Evolutionary conservation across 2,797 vertebrate species (phyloP).

Genomic region (Epinephelus malabaricus): DNA sequence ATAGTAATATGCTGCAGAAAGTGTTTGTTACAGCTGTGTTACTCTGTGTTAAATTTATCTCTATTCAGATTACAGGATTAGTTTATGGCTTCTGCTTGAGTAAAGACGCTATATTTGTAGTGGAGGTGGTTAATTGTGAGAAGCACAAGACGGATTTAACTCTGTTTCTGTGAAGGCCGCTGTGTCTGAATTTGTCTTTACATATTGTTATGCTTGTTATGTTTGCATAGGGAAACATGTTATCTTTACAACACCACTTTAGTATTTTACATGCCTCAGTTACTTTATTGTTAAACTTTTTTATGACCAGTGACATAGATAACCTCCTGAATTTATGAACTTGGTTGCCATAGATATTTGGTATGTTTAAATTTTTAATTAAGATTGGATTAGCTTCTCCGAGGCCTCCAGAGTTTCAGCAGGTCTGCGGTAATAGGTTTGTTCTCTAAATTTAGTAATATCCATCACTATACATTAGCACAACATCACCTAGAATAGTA

Average conservation of each 20-base stretch:
- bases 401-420: fast-evolving
- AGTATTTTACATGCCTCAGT: not conserved
- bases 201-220: not conserved
- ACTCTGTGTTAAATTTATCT: not conserved
- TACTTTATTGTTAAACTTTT: constrained; percentile 9
- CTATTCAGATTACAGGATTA: constrained; percentile 16
- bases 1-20: not conserved
- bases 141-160: not conserved
- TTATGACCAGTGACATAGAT: constrained; percentile 8
- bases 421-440: not conserved
- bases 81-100: constrained; percentile 15
- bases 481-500: not conserved
- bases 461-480: not conserved
- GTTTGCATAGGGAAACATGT: not conserved
- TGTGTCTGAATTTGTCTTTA: not conserved
- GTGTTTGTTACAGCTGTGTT: not conserved
- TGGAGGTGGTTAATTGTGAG: not conserved
- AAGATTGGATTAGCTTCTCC: not conserved
- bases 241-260: not conserved
- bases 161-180: constrained; percentile 8
- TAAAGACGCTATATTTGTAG: constrained; percentile 1
- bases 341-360: not conserved
- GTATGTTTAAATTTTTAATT: not conserved
- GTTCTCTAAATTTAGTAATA: not conserved
- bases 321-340: constrained; percentile 1